phyloP scores from a whole-genome alignment of 2,113 vertebrate species.

The Hepsetus odoe region DNA sequence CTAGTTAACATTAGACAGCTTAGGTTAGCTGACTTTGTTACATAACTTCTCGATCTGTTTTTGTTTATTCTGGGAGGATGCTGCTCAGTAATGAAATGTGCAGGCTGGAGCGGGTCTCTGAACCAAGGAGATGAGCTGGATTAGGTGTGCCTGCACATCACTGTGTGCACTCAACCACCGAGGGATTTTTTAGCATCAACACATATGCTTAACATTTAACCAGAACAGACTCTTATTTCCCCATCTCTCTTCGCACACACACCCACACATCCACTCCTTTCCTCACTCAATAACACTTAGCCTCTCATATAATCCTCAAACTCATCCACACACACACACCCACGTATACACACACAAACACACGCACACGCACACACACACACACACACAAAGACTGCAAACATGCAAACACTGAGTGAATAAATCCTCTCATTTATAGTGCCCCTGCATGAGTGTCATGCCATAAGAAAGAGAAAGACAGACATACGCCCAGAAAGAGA shows the following conservation, averaged over 20 bases:
- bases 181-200: constrained; percentile 51
- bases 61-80: constrained; percentile 33
- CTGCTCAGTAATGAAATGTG: constrained; percentile 29
- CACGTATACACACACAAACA: too few relatives aligned
- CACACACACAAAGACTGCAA: background rate
- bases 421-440: background rate
- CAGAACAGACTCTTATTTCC: constrained; percentile 38
- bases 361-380: too few relatives aligned
- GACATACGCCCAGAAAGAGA: constrained; percentile 18
- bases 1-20: too few relatives aligned
- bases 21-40: too few relatives aligned
- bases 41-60: constrained; percentile 5
- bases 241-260: constrained; percentile 9
- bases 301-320: background rate
- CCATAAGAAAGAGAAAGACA: background rate
- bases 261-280: constrained; percentile 28
- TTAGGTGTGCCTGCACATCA: constrained; percentile 50
- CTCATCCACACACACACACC: background rate
- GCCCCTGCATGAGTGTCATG: background rate
- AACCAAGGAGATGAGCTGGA: constrained; percentile 32
- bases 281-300: background rate
- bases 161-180: constrained; percentile 42
- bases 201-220: constrained; percentile 49
- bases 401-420: background rate
- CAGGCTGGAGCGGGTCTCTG: constrained; percentile 40